phyloP scores from a whole-genome alignment of 2,888 invertebrate species.

The Imbricaverruca yamaguchii region DNA sequence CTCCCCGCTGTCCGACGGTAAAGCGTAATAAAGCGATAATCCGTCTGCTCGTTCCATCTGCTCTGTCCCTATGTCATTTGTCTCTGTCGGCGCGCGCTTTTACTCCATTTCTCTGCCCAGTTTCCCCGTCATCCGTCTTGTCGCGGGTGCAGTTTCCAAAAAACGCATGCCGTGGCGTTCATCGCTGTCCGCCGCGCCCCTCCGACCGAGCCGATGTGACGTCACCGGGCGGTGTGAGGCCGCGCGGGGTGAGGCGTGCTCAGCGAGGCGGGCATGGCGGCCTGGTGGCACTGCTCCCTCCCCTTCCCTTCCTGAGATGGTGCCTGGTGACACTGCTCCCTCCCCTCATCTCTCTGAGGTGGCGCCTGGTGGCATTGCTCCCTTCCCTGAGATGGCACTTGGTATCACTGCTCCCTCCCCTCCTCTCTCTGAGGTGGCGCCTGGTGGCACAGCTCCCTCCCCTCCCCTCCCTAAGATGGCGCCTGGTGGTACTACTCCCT shows the following conservation, averaged over 20 bases:
- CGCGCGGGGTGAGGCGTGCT: background rate
- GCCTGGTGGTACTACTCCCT: no score
- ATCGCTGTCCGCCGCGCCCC: background rate
- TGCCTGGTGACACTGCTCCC: no score
- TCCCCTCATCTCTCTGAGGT: no score
- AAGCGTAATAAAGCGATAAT: conserved; percentile 17
- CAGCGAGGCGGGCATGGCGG: background rate
- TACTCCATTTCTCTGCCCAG: conserved; percentile 18
- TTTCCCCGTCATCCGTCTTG: conserved; percentile 10
- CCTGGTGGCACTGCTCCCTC: no score
- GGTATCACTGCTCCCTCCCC: no score
- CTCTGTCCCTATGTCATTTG: conserved; percentile 6
- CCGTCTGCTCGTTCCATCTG: conserved; percentile 19
- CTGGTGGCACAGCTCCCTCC: no score
- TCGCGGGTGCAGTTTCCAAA: background rate
- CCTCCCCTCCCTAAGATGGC: no score
- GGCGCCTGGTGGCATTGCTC: no score
- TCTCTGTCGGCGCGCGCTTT: background rate
- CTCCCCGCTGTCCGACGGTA: background rate
- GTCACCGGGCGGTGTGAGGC: background rate
- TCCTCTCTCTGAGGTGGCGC: no score
- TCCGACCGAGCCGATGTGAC: background rate
- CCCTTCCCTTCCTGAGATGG: no score
- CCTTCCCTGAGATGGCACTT: no score
- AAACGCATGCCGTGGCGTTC: background rate